Percentiles rank a stretch among this genome's conserved stretches.
Evolutionary conservation across 2,113 vertebrate species (phyloP).

Genomic region (Sceloporus tristichus): DNA sequence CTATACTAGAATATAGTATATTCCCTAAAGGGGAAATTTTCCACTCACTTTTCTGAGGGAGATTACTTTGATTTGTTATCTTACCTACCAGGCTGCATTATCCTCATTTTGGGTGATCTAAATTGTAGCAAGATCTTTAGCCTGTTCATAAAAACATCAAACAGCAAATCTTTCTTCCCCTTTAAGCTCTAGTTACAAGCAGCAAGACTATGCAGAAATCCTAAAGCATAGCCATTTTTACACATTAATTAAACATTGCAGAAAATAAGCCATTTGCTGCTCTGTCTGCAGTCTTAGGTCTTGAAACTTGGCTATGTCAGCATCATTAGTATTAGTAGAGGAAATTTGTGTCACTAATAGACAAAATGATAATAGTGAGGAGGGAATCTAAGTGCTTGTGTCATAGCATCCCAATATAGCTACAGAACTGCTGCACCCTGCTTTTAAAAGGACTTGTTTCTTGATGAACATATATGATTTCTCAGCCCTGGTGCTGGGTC

Average conservation of each 20-base stretch:
- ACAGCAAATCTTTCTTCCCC: slow-evolving; percentile 40
- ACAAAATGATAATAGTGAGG: not conserved
- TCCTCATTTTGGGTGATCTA: slow-evolving; percentile 36
- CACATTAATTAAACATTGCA: slow-evolving; percentile 20
- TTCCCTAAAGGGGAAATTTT: slow-evolving; percentile 8
- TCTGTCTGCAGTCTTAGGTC: not conserved
- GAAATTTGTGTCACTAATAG: slow-evolving; percentile 21
- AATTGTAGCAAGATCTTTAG: slow-evolving; percentile 34
- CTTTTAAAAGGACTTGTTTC: not conserved
- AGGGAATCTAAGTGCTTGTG: not conserved
- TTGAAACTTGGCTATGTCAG: slow-evolving; percentile 15
- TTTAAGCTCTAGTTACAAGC: slow-evolving; percentile 37
- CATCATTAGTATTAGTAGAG: slow-evolving; percentile 19
- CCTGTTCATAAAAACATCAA: slow-evolving; percentile 50
- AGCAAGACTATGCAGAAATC: not conserved
- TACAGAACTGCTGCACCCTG: not conserved
- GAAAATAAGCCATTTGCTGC: slow-evolving; percentile 17
- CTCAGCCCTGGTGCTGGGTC: not conserved
- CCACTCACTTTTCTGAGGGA: slow-evolving; percentile 32
- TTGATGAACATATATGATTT: not conserved
- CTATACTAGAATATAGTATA: too few species aligned
- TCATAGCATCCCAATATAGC: not conserved
- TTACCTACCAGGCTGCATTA: slow-evolving; percentile 18
- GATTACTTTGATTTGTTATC: slow-evolving; percentile 34
- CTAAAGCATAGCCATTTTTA: slow-evolving; percentile 20